Percentiles rank a stretch among this genome's conserved stretches.
These are phyloP conservation scores for Chrosomus eos DNA, from an alignment of 2,797 vertebrate species.

Conservation along the genomic window DNA sequence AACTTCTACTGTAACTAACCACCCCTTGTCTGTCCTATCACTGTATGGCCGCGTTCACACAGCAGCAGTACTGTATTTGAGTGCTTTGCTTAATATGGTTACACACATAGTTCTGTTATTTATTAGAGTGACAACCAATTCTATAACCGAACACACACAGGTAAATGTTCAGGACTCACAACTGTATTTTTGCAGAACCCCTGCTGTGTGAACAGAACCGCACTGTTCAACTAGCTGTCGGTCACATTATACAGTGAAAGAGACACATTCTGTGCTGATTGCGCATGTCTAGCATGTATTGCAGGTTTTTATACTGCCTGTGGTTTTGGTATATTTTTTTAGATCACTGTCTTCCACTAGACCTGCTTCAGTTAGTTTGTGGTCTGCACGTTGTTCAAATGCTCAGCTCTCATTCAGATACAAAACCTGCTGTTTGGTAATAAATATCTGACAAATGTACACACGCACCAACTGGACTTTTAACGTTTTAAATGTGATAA, in stretches of 20 bases:
- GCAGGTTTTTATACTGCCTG: background rate
- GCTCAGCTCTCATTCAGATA: background rate
- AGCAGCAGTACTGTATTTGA: background rate
- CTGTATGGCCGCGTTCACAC: background rate
- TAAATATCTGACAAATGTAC: background rate
- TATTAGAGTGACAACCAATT: too few relatives aligned
- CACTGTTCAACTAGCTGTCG: background rate
- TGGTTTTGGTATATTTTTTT: background rate
- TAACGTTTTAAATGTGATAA: background rate
- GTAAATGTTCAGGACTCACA: too few relatives aligned
- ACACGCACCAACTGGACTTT: background rate
- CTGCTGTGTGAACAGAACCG: too few relatives aligned
- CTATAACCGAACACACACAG: too few relatives aligned
- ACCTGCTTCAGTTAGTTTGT: background rate
- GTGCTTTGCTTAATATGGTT: background rate
- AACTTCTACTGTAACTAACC: background rate
- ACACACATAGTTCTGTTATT: background rate
- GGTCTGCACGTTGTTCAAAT: background rate
- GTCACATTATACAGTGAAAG: background rate
- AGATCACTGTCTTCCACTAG: background rate
- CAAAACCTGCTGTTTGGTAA: background rate
- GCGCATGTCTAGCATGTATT: background rate
- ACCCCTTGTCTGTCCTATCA: background rate
- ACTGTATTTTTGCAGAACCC: too few relatives aligned
- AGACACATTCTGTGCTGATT: background rate